Base-by-base conservation (phyloP, 2,113 vertebrate species). In the Phasianus colchicus region DNA sequence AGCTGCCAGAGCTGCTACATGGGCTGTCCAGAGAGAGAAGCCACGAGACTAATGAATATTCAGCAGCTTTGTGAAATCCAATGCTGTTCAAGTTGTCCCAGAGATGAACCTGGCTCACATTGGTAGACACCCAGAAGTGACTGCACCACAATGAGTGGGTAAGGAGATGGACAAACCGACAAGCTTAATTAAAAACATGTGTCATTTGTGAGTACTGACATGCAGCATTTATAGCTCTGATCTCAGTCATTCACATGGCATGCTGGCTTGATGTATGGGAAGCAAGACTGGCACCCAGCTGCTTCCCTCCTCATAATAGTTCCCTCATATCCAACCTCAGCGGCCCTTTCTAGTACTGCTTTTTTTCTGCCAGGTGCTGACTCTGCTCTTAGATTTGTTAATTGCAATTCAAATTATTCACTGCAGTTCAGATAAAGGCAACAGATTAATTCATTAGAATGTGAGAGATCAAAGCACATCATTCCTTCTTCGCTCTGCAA, bases 371-470 rank as follows among this genome's bases (percentile, higher is more conserved):
- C 66, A 86, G 66, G 72, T 89, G 81, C 86, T 86, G 77, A 89
- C 47, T 86, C 29, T 69, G 81, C 85, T 73, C n/a, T 47, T 43
- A 69, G 47, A 5, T 82, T 78, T 78, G n/a, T 50, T 86, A 78
- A 86, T 65, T 74, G 71, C 32, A 52, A 64, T 69, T 92, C 76
- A 86, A 73, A 74, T 83, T 82, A 78, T 30, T 89, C 71, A 54
- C n/a, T 54, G 34, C 10, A 15, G 61, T 89, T 89, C 76, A 81
- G 73, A 83, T 0, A 4, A 60, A 82, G 25, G 72, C 60, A 89
- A 82, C 72, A 64, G 86, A 82, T 78, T n/a, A 74, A 82, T 83
- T 76, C 66, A 78, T 78, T 69, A 83, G 86, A 73, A 82, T 36
- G 66, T 52, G n/a, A 83, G 86, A 69, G 61, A 86, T 78, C 66